phyloP scores from a whole-genome alignment of 2,888 invertebrate genomes.

The Microplitis manilae region DNA sequence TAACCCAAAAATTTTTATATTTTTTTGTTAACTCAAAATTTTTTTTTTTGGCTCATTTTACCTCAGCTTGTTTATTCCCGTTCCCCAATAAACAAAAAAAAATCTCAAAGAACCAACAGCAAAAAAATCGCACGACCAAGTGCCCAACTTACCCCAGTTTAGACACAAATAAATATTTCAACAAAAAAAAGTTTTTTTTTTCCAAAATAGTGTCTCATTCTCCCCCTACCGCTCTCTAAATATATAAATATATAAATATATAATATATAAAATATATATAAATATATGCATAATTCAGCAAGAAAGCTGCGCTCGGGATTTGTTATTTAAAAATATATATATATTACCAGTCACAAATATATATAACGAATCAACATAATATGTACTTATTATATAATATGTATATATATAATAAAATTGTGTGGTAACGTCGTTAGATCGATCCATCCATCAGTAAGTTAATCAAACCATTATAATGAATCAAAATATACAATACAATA shows the following conservation, averaged over 20 bases:
- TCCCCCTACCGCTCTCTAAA: too few relatives aligned
- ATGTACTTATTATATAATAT: slow-evolving; percentile 41
- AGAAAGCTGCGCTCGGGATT: slow-evolving; percentile 42
- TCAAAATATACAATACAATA: slow-evolving; percentile 35
- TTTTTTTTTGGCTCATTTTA: too few relatives aligned
- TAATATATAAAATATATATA: slow-evolving; percentile 20
- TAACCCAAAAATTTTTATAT: too few relatives aligned
- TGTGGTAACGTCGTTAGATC: slow-evolving; percentile 60
- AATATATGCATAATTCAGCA: slow-evolving; percentile 37
- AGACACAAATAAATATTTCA: too few relatives aligned
- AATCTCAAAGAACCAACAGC: too few relatives aligned
- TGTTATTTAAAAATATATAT: slow-evolving; percentile 16
- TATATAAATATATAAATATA: slow-evolving; percentile 1
- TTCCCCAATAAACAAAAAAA: too few relatives aligned
- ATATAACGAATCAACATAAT: slow-evolving; percentile 35
- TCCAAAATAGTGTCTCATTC: too few relatives aligned
- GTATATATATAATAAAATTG: slow-evolving; percentile 41
- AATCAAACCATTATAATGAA: slow-evolving; percentile 49
- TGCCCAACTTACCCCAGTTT: too few relatives aligned
- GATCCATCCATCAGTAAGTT: slow-evolving; percentile 61
- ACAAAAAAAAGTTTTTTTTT: too few relatives aligned
- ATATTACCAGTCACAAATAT: slow-evolving; percentile 42
- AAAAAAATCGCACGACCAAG: too few relatives aligned
- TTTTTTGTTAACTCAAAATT: too few relatives aligned
- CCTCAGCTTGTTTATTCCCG: too few relatives aligned